phyloP scores from a whole-genome alignment of 2,888 invertebrate species.

The Urechis unicinctus region DNA sequence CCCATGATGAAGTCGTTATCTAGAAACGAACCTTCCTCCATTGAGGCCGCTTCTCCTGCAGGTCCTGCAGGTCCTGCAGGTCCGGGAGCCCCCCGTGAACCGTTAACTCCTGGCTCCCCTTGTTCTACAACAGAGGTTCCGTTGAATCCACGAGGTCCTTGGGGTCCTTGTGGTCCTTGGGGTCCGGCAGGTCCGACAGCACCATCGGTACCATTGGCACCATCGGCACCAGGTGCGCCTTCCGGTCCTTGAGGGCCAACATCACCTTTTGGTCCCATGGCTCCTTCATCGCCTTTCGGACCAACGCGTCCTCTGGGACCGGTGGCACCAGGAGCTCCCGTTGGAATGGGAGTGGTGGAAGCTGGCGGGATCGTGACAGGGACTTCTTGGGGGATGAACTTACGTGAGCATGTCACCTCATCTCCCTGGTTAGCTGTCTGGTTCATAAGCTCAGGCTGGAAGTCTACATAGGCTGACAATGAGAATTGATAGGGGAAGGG shows the following conservation, averaged over 20 bases:
- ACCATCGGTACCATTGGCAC: background rate
- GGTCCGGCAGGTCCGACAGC: background rate
- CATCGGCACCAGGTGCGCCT: background rate
- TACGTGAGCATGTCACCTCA: background rate
- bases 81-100: background rate
- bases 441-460: background rate
- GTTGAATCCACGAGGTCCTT: background rate
- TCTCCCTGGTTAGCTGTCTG: background rate
- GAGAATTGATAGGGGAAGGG: conserved; percentile 16
- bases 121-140: no score
- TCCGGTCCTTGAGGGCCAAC: background rate
- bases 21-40: background rate
- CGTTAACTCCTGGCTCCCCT: background rate
- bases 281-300: background rate
- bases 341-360: conserved; percentile 4
- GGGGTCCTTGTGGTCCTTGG: background rate
- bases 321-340: conserved; percentile 6
- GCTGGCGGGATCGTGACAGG: background rate
- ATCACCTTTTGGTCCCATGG: background rate
- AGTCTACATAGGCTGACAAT: conserved; percentile 9
- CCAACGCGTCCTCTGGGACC: conserved; percentile 8
- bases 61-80: background rate
- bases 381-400: conserved; percentile 6
- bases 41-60: background rate
- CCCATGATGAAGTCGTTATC: background rate